Evolutionary conservation across 1,140 invertebrate species (phyloP).

Genomic region (Pygmarrhopalites habei): DNA sequence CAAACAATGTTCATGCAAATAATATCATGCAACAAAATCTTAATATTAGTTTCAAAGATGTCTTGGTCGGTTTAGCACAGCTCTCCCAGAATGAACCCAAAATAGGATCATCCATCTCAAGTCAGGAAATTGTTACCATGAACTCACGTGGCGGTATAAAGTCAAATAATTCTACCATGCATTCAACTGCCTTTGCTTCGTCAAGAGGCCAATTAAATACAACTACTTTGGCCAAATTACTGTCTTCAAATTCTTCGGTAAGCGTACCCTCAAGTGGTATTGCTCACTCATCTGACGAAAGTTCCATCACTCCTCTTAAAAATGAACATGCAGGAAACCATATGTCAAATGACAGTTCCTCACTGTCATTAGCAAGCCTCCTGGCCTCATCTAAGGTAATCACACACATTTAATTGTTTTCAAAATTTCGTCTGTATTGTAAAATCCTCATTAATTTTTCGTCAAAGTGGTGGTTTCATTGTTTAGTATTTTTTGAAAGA

Average conservation of each 20-base stretch:
- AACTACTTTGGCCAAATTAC: slow-evolving; percentile 32
- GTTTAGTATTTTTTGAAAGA: too few species aligned
- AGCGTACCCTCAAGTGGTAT: background rate
- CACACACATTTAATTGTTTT: too few species aligned
- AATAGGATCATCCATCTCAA: background rate
- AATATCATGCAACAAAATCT: background rate
- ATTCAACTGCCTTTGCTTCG: slow-evolving; percentile 4
- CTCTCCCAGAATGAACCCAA: slow-evolving; percentile 46
- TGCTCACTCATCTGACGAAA: too few species aligned
- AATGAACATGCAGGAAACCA: too few species aligned
- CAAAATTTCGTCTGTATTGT: too few species aligned
- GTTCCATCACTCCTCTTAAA: too few species aligned
- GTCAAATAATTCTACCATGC: slow-evolving; percentile 5
- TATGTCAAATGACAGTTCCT: slow-evolving; percentile 9
- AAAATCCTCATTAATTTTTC: too few species aligned
- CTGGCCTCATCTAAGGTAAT: slow-evolving; percentile 57
- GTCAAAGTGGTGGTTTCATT: too few species aligned
- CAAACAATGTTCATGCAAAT: background rate
- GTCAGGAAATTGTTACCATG: background rate
- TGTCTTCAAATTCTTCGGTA: background rate
- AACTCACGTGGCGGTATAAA: background rate
- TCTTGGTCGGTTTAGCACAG: slow-evolving; percentile 67
- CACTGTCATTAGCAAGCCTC: slow-evolving; percentile 54
- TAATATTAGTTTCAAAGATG: slow-evolving; percentile 60
- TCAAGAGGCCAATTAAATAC: slow-evolving; percentile 13